Base-by-base conservation (phyloP, 2,888 invertebrate species). In the Oscheius myriophilus region DNA sequence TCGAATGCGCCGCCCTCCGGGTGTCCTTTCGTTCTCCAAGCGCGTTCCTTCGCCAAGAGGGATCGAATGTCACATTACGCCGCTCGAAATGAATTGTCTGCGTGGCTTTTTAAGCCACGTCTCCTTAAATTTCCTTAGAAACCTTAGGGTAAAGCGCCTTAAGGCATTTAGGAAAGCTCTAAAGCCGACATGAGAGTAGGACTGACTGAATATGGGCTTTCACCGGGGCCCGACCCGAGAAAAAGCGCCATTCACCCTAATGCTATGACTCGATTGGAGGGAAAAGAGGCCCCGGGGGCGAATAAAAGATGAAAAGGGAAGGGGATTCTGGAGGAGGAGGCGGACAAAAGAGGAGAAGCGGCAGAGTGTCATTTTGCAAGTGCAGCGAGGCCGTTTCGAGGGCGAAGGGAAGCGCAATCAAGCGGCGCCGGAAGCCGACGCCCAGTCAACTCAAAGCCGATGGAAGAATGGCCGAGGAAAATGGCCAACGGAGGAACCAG, bases 361-460 rank as follows among this genome's bases (percentile, higher is more conserved):
- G 51, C 51, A n/a, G 51, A 21, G 46, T 21, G n/a, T 54, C 16
- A 41, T 39, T 16, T 55, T 41, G 55, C 41, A 33, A n/a, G 54
- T 54, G 54, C 23, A 23, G 54, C 14, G 26, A 39, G 39, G 55
- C 55, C 55, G 41, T 55, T 55, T 33, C 41, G 18, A 49, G 55
- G 41, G 41, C n/a, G 55, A 55, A n/a, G 55, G 54, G 55, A 55
- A 55, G 55, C 41, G 55, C 55, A 55, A 55, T 55, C 55, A 55
- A 41, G 55, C 55, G 39, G 33, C 55, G 55, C 18, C 33, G 41
- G 55, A 33, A 33, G 33, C 33, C 33, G 33, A 33, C 4, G 33
- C 33, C 33, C 33, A 33, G 33, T 33, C 33, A 33, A 33, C 33
- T 33, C 33, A 33, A 33, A 33, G 33, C 33, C 33, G 33, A 33